These are phyloP conservation scores for Sebastes matsubarae DNA, from an alignment of 2,797 vertebrate genomes.

Conservation along the genomic window DNA sequence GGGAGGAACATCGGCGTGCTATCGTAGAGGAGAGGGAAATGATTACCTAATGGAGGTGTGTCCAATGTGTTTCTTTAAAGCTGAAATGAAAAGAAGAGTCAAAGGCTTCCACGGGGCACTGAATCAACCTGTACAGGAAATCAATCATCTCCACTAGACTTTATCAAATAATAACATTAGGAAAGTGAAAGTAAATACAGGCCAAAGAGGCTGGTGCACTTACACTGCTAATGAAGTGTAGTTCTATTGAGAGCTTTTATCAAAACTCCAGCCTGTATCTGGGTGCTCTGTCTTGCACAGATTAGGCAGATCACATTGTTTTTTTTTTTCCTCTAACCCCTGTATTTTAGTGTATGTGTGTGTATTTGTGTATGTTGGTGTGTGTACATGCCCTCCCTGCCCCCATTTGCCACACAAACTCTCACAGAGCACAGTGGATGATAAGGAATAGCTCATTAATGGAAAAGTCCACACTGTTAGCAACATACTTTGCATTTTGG, in stretches of 20 bases:
- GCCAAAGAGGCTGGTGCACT: constrained; percentile 27
- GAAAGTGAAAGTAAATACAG: constrained; percentile 50
- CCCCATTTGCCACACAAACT: background rate
- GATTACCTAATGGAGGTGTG: constrained; percentile 71
- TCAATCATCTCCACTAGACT: constrained; percentile 60
- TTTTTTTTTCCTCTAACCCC: background rate
- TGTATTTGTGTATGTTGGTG: background rate
- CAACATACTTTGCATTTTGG: background rate
- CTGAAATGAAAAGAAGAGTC: constrained; percentile 61
- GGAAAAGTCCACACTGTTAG: constrained; percentile 1
- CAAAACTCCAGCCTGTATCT: constrained; percentile 36
- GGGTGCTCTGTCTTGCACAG: constrained; percentile 1
- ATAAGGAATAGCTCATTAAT: constrained; percentile 43
- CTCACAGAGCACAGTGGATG: background rate
- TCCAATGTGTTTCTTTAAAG: constrained; percentile 67
- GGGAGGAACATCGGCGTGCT: constrained; percentile 57
- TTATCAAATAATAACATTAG: constrained; percentile 59
- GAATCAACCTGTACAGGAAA: constrained; percentile 55
- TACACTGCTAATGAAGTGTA: constrained; percentile 59
- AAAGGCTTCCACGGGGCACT: constrained; percentile 49
- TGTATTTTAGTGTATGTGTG: constrained; percentile 14
- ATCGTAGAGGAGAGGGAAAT: constrained; percentile 53
- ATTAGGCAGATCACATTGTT: constrained; percentile 4
- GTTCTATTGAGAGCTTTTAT: constrained; percentile 47
- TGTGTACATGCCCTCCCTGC: background rate